These are phyloP conservation scores for Schizothorax lantsangensis DNA, from an alignment of 2,797 vertebrate species.

Conservation along the genomic window DNA sequence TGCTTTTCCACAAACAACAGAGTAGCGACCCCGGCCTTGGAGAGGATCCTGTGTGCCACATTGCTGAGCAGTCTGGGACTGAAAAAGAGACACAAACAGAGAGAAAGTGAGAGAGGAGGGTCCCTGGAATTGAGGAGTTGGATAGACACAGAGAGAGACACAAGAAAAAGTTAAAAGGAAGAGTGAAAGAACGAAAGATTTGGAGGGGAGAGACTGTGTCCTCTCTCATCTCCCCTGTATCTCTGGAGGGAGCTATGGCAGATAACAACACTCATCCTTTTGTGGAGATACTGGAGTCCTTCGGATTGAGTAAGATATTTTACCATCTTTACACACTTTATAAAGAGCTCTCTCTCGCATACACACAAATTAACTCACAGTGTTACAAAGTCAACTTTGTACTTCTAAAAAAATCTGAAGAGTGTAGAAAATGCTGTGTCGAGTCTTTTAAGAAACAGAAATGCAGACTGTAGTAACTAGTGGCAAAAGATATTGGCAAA, in stretches of 20 bases:
- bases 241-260: constrained; percentile 85
- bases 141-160: constrained; percentile 55
- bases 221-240: constrained; percentile 67
- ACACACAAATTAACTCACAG: not conserved
- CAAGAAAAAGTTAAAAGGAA: constrained; percentile 66
- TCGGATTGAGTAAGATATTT: constrained; percentile 89
- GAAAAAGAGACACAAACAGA: constrained; percentile 66
- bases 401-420: not conserved
- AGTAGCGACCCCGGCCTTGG: constrained; percentile 69
- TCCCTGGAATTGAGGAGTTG: constrained; percentile 27
- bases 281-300: constrained; percentile 84
- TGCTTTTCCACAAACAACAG: constrained; percentile 91
- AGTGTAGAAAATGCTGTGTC: not conserved
- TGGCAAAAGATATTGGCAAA: constrained; percentile 31
- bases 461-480: constrained; percentile 32
- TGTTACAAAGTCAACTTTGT: not conserved
- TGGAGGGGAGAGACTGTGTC: constrained; percentile 58
- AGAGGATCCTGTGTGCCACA: constrained; percentile 71
- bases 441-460: constrained; percentile 13
- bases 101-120: constrained; percentile 38
- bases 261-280: constrained; percentile 81
- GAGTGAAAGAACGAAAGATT: constrained; percentile 58
- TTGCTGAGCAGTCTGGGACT: constrained; percentile 66
- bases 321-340: constrained; percentile 47
- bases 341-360: constrained; percentile 33